A percentile compares a stretch with the other conserved stretches of the same genome.
phyloP scores from a whole-genome alignment of 1,140 invertebrate species.

The Acromyrmex heyeri region DNA sequence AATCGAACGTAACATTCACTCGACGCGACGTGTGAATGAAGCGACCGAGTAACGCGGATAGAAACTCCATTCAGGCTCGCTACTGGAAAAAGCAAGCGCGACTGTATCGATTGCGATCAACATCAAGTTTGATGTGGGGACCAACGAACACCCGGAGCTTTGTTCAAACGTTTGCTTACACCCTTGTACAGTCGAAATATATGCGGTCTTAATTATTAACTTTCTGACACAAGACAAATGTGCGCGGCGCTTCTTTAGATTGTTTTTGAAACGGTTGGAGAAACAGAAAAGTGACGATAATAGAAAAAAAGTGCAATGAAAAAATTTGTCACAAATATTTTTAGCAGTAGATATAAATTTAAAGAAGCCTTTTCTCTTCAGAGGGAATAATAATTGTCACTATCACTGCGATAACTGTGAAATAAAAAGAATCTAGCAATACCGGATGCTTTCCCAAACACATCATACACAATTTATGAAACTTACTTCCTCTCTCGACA shows the following conservation, averaged over 20 bases:
- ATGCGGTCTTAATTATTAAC: slow-evolving; percentile 37
- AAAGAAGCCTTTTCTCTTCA: neutral
- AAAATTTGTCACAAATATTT: neutral
- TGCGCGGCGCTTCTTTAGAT: neutral
- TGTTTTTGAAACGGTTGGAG: neutral
- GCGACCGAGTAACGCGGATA: slow-evolving; percentile 52
- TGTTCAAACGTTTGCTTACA: slow-evolving; percentile 40
- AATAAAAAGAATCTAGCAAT: neutral
- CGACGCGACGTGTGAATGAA: slow-evolving; percentile 69
- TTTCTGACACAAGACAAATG: neutral
- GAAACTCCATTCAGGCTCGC: slow-evolving; percentile 69
- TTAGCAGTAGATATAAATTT: neutral
- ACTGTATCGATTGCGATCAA: slow-evolving; percentile 59
- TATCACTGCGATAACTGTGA: neutral
- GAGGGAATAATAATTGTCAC: neutral
- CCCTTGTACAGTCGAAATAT: neutral
- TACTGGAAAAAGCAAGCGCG: slow-evolving; percentile 58
- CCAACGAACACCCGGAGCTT: slow-evolving; percentile 61
- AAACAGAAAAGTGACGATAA: neutral
- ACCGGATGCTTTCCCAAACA: slow-evolving; percentile 12
- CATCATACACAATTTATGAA: slow-evolving; percentile 31
- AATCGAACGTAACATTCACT: slow-evolving; percentile 60
- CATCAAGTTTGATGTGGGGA: neutral
- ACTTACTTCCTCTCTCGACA: neutral
- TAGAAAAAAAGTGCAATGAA: neutral